Conservation (phyloP, 1,140 invertebrate species). For the Drosophila suzukii region DNA sequence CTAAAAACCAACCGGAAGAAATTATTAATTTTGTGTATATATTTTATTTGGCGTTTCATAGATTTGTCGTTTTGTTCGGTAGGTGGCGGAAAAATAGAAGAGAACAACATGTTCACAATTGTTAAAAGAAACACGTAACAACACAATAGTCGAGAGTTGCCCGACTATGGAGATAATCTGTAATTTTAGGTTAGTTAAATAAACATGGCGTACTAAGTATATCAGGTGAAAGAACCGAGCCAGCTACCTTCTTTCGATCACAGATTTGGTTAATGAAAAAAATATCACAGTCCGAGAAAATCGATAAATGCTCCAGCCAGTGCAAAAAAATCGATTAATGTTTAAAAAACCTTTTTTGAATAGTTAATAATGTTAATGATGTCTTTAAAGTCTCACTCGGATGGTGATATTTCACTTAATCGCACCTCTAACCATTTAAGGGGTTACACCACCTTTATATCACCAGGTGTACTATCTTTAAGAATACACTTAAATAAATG, state of each 20-base stretch:
- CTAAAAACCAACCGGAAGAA: conserved; percentile 45
- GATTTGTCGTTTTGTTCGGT: conserved; percentile 51
- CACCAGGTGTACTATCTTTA: neutral
- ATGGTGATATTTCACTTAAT: neutral
- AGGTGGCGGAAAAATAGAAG: conserved; percentile 64
- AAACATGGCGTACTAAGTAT: neutral
- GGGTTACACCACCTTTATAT: neutral
- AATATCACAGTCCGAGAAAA: neutral
- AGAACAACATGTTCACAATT: conserved; percentile 68
- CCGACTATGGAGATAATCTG: conserved; percentile 6
- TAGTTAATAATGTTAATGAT: neutral
- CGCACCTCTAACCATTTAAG: conserved; percentile 2
- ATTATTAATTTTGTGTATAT: conserved; percentile 19
- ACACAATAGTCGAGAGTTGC: conserved; percentile 6
- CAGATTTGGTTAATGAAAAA: neutral
- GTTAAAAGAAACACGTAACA: conserved; percentile 32
- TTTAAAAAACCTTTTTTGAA: neutral
- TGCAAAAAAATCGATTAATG: neutral
- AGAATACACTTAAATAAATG: neutral
- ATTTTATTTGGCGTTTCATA: conserved; percentile 20
- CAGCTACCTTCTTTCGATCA: neutral
- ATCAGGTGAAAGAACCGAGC: neutral
- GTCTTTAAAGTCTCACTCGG: neutral
- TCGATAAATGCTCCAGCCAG: too few relatives aligned
- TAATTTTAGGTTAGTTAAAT: conserved; percentile 6